phyloP scores from a whole-genome alignment of 64 coral and sea anemone species.

The Pachyseris speciosa region DNA sequence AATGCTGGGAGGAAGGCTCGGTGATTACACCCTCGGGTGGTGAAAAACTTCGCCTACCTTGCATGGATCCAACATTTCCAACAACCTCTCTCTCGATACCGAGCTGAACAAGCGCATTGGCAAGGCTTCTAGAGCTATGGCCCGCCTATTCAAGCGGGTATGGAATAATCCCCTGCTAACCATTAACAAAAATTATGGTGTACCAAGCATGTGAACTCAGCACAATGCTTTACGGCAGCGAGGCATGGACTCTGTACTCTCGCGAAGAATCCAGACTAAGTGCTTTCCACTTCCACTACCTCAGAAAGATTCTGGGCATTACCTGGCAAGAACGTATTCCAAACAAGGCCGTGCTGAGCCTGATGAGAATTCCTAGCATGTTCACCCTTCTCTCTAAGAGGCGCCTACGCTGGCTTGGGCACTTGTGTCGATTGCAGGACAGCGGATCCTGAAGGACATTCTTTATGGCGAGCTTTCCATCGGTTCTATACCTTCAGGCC shows the following conservation, averaged over 20 bases:
- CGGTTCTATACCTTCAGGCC: too few relatives aligned
- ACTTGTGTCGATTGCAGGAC: not conserved
- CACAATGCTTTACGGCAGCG: slow-evolving; percentile 36
- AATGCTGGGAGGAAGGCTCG: too few relatives aligned
- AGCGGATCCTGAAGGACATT: too few relatives aligned
- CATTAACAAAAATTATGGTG: not conserved
- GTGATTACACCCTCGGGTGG: not conserved
- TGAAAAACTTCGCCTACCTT: not conserved
- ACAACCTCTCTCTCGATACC: not conserved
- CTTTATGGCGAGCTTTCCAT: too few relatives aligned
- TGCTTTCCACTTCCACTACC: not conserved
- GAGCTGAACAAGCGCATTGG: not conserved
- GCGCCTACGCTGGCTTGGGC: not conserved
- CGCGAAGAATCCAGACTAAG: not conserved
- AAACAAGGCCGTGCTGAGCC: not conserved
- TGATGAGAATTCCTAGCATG: not conserved
- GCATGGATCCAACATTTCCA: not conserved
- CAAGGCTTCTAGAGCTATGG: not conserved
- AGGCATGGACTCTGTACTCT: not conserved
- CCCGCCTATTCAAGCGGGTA: not conserved
- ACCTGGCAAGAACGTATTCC: not conserved
- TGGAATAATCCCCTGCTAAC: not conserved
- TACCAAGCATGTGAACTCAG: slow-evolving; percentile 1
- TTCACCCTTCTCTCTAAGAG: not conserved
- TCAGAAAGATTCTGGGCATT: not conserved